Evolutionary conservation across 2,888 invertebrate species (phyloP).

Genomic region (Chirona hameri): DNA sequence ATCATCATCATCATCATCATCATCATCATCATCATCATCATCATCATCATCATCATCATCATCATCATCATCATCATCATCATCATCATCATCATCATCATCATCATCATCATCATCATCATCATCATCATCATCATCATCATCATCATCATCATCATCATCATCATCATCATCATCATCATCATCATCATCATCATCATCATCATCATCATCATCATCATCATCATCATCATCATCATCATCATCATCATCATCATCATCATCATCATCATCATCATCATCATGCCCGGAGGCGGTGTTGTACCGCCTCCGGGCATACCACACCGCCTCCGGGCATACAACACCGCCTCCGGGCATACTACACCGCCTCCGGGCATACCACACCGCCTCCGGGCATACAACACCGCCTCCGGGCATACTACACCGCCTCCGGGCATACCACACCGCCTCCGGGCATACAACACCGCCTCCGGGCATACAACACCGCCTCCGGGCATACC

Average conservation of each 20-base stretch:
- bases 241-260: conserved; percentile 22
- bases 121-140: conserved; percentile 22
- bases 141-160: conserved; percentile 22
- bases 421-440: too few relatives aligned
- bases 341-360: too few relatives aligned
- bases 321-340: too few relatives aligned
- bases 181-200: conserved; percentile 22
- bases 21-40: conserved; percentile 22
- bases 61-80: conserved; percentile 22
- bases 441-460: too few relatives aligned
- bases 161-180: conserved; percentile 22
- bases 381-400: too few relatives aligned
- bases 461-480: too few relatives aligned
- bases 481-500: too few relatives aligned
- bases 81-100: not conserved
- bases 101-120: conserved; percentile 22
- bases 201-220: conserved; percentile 22
- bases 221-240: conserved; percentile 22
- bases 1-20: conserved; percentile 22
- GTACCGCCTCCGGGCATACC: too few relatives aligned
- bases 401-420: too few relatives aligned
- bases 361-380: too few relatives aligned
- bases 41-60: conserved; percentile 22
- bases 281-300: too few relatives aligned
- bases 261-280: conserved; percentile 22